Evolutionary conservation across 2,888 invertebrate genomes (phyloP).

Genomic region (Netelia fuscicornis): DNA sequence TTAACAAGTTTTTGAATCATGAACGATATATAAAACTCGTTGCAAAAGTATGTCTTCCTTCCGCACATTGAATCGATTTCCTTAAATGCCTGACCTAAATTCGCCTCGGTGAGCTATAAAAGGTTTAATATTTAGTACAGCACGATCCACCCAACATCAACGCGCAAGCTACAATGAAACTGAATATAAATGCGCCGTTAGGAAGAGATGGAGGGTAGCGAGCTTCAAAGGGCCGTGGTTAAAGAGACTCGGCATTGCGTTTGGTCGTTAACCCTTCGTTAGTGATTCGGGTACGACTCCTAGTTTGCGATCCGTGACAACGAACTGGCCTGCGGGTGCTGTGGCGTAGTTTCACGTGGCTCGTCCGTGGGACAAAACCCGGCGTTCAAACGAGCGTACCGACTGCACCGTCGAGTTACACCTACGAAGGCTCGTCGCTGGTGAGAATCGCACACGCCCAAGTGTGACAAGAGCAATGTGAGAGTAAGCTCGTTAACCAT

Average conservation of each 20-base stretch:
- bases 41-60: too few species aligned
- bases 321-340: conserved; percentile 7
- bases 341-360: not conserved
- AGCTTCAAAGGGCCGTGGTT: not conserved
- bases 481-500: not conserved
- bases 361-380: not conserved
- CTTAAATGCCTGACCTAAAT: too few species aligned
- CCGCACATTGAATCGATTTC: too few species aligned
- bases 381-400: not conserved
- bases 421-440: not conserved
- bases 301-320: conserved; percentile 9
- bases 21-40: too few species aligned
- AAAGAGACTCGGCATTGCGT: conserved; percentile 57
- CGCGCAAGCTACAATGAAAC: too few species aligned
- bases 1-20: too few species aligned
- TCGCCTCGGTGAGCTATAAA: too few species aligned
- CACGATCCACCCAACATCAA: too few species aligned
- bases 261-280: conserved; percentile 74
- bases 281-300: conserved; percentile 67
- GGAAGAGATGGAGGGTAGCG: too few species aligned
- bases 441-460: conserved; percentile 2
- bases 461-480: not conserved
- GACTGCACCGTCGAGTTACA: not conserved
- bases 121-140: too few species aligned
- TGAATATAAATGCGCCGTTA: too few species aligned